These are phyloP conservation scores for Andrena flavipes DNA, from an alignment of 2,888 invertebrate species.

Conservation along the genomic window DNA sequence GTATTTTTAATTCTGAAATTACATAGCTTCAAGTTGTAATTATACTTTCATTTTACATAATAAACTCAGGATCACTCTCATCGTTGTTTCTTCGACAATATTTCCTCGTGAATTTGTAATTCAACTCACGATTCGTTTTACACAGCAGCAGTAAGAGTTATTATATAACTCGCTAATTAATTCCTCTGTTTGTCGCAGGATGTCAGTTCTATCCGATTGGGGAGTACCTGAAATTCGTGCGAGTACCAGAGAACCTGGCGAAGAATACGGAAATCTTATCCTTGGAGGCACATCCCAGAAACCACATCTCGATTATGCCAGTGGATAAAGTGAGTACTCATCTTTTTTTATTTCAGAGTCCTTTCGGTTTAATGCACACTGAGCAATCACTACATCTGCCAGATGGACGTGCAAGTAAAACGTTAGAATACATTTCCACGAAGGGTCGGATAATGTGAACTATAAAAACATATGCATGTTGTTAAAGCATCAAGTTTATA, in stretches of 20 bases:
- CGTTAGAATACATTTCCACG: too few relatives aligned
- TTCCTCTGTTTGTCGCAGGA: slow-evolving; percentile 86
- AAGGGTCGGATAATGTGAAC: neutral
- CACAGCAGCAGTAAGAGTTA: too few relatives aligned
- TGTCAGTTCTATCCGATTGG: slow-evolving; percentile 94
- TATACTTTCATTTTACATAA: neutral
- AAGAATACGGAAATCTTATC: slow-evolving; percentile 92
- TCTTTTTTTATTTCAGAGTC: neutral
- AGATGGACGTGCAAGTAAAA: neutral
- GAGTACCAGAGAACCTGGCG: slow-evolving; percentile 92
- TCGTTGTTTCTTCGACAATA: too few relatives aligned
- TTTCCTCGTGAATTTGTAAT: too few relatives aligned
- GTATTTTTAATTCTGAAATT: too few relatives aligned
- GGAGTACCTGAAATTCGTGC: slow-evolving; percentile 93
- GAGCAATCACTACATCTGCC: neutral
- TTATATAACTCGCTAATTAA: too few relatives aligned
- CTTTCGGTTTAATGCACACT: neutral
- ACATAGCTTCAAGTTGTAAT: too few relatives aligned
- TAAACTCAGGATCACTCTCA: neutral
- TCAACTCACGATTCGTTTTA: too few relatives aligned
- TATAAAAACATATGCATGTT: neutral
- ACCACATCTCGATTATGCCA: slow-evolving; percentile 89
- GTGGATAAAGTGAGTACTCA: slow-evolving; percentile 81
- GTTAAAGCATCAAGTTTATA: neutral
- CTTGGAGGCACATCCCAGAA: slow-evolving; percentile 93